Base-by-base conservation (phyloP, 2,797 vertebrate genomes). In the Centroberyx gerrardi region DNA sequence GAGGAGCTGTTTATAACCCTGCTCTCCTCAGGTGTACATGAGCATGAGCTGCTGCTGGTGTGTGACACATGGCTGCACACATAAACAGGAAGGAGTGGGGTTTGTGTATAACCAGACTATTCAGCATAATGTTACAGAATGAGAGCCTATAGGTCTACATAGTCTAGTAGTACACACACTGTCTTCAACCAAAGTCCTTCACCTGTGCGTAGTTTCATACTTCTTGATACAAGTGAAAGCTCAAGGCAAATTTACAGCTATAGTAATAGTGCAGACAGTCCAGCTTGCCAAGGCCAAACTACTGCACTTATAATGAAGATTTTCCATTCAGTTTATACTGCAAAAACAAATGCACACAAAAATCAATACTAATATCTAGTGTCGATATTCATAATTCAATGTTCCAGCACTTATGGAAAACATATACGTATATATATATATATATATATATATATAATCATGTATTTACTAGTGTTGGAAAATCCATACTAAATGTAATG, bases 11-110 rank as follows among this genome's bases (percentile, higher is more conserved):
- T 65, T 52, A 48, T 65, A 17, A 62, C 56, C 36, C 38, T 48
- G 22, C 56, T 59, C 54, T 1, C 0, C 44, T 62, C 76, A 83
- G 71, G 81, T 89, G 80, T 67, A 28, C 61, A 55, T 8, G 40
- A 82, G 10, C 0, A 58, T 46, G 18, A 73, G 51, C 59, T 44
- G 55, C 62, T 61, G 29, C 60, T 54, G 56, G 1, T 51, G 14
- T 8, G 17, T 1, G 54, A 28, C 38, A 53, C 67, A 63, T 31
- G 33, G 54, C 31, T 18, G 17, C 4, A 15, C 38, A 2, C 64
- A 61, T 29, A 62, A 77, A 85, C 82, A 56, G 55, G 70, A 66
- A 81, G 49, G 14, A 52, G 51, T 71, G 52, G 49, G 54, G 44
- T 27, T 12, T 40, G 27, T 59, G 61, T 48, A 53, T n/a, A 22